Base-by-base conservation (phyloP, 2,888 invertebrate species). In the Lagria hirta region DNA sequence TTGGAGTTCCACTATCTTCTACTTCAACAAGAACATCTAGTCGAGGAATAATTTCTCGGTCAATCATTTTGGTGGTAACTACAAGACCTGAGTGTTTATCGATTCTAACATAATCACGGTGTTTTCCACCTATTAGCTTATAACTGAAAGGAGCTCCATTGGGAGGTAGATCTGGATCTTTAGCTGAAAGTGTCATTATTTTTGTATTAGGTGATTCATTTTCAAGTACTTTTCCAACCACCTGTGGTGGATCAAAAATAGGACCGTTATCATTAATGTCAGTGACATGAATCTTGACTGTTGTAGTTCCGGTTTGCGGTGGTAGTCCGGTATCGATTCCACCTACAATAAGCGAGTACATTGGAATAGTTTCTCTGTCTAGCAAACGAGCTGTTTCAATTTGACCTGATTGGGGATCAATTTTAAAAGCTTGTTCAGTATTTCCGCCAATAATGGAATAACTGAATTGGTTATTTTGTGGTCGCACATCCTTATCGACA, bases 231-330 rank as follows among this genome's bases (percentile, higher is more conserved):
- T 84, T 82, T 0, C 91, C 94, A 23, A 84, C 71, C 11, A 86
- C 79, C 51, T 81, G 81, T 1, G 78, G 73, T 0, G 83, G 75
- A 51, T 86, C 84, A 62, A 96, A 91, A 18, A 82, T 73, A 0
- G 95, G 96, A 0, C 90, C 91, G 65, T 95, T 95, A 64, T 96
- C 95, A 65, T 96, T 96, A n/a, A 93, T 80, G 68, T 96, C 95
- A 4, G 81, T 77, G 1, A 96, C 66, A 13, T 82, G 79, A 35
- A 96, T 84, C 65, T 82, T 84, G 0, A 96, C 87, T 1, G 83
- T 82, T 1, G 92, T 80, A 0, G 89, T 90, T n/a, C 93, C 95
- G 27, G 93, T 94, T 73, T 93, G 91, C 1, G 93, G 91, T 2
- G 94, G 94, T 6, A 79, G 69, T 1, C 94, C 94, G 3, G 86